Evolutionary conservation across 2,797 vertebrate genomes (phyloP).

Genomic region (Brachyrhaphis roseni): DNA sequence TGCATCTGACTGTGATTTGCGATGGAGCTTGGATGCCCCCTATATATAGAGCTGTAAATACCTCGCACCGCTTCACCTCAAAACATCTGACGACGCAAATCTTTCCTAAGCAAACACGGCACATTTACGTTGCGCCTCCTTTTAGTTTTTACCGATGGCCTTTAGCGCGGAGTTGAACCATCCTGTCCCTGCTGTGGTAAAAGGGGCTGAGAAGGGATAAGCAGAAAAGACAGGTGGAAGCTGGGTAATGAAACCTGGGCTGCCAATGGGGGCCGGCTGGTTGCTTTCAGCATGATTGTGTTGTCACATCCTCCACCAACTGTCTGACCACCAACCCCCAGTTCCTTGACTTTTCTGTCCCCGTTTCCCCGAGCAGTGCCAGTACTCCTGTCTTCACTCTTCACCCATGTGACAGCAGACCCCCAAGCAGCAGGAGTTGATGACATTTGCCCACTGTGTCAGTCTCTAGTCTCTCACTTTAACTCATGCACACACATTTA

Average conservation of each 20-base stretch:
- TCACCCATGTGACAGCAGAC: slow-evolving; percentile 54
- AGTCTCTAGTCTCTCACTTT: slow-evolving; percentile 51
- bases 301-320: slow-evolving; percentile 64
- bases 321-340: slow-evolving; percentile 51
- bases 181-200: slow-evolving; percentile 25
- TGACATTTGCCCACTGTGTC: slow-evolving; percentile 71
- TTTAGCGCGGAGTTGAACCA: slow-evolving; percentile 42
- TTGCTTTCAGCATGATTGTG: slow-evolving; percentile 63
- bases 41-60: slow-evolving; percentile 67
- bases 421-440: slow-evolving; percentile 67
- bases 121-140: slow-evolving; percentile 68
- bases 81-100: slow-evolving; percentile 76
- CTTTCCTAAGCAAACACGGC: slow-evolving; percentile 73
- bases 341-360: slow-evolving; percentile 18
- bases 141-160: slow-evolving; percentile 63
- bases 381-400: slow-evolving; percentile 48
- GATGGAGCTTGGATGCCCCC: slow-evolving; percentile 28
- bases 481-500: slow-evolving; percentile 48
- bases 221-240: slow-evolving; percentile 65
- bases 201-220: slow-evolving; percentile 35
- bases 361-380: slow-evolving; percentile 34
- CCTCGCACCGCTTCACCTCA: slow-evolving; percentile 31
- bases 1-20: slow-evolving; percentile 40
- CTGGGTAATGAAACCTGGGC: slow-evolving; percentile 69
- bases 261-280: slow-evolving; percentile 59